Percentiles rank a stretch among this genome's conserved stretches.
These are phyloP conservation scores for Harpagus bidentatus DNA, from an alignment of 2,113 vertebrate genomes.

Conservation along the genomic window DNA sequence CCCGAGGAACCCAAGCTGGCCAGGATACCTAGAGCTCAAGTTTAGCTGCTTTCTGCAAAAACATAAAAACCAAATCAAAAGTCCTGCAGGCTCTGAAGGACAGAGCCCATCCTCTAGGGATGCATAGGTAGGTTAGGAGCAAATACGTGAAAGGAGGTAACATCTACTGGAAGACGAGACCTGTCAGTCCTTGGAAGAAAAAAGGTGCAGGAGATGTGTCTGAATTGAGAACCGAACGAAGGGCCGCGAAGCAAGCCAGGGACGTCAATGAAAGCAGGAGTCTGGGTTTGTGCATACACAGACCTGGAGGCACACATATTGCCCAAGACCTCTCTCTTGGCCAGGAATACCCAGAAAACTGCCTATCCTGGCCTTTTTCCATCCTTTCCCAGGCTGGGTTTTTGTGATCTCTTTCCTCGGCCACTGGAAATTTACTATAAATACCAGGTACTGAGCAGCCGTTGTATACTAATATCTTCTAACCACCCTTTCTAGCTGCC, in stretches of 20 bases:
- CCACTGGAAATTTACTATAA: conserved; percentile 51
- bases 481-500: neutral
- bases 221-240: neutral
- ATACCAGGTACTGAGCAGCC: conserved; percentile 2
- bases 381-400: neutral
- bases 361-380: neutral
- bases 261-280: neutral
- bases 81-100: neutral
- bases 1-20: neutral
- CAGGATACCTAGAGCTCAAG: neutral
- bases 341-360: neutral
- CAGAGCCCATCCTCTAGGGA: neutral
- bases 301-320: neutral
- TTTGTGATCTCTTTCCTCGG: neutral
- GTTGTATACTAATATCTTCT: neutral
- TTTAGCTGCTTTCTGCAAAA: neutral
- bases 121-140: neutral
- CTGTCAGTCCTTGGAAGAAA: neutral
- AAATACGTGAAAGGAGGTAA: neutral
- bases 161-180: neutral
- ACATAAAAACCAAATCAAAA: neutral
- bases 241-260: neutral
- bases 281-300: neutral
- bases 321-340: neutral
- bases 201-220: neutral